phyloP scores from a whole-genome alignment of 2,797 vertebrate genomes.

The Setipinna tenuifilis region DNA sequence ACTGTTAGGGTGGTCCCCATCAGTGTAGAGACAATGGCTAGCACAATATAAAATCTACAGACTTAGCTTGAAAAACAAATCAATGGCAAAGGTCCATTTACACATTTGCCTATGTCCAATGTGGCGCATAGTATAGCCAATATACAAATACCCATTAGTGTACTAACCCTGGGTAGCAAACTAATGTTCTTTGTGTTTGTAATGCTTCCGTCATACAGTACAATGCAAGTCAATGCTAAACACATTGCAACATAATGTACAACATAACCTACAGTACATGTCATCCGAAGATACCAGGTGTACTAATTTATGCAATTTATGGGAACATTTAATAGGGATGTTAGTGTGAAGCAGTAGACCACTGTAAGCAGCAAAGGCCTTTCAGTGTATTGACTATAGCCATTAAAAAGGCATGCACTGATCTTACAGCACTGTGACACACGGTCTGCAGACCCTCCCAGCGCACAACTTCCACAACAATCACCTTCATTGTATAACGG shows the following conservation, averaged over 20 bases:
- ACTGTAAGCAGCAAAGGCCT: neutral
- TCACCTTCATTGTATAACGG: constrained; percentile 13
- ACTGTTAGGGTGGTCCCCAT: too few species aligned
- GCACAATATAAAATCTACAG: too few species aligned
- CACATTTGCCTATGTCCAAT: neutral
- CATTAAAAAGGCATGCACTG: neutral
- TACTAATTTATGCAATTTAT: neutral
- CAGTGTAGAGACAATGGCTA: too few species aligned
- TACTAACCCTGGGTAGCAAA: neutral
- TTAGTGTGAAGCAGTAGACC: too few species aligned
- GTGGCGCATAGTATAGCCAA: neutral
- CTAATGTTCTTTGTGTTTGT: neutral
- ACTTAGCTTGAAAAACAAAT: too few species aligned
- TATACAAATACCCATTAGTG: neutral
- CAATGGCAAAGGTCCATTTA: too few species aligned
- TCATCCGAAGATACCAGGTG: neutral
- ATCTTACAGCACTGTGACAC: neutral
- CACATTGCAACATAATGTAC: neutral
- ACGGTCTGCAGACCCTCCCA: neutral
- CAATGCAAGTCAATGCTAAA: neutral
- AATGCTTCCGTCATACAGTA: neutral
- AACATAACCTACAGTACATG: neutral
- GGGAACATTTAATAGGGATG: too few species aligned
- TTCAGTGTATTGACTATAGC: neutral
- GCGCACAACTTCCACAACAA: neutral